Percentiles rank a stretch among this genome's conserved stretches.
These are phyloP conservation scores for Cephus cinctus DNA, from an alignment of 1,140 invertebrate genomes.

Conservation along the genomic window DNA sequence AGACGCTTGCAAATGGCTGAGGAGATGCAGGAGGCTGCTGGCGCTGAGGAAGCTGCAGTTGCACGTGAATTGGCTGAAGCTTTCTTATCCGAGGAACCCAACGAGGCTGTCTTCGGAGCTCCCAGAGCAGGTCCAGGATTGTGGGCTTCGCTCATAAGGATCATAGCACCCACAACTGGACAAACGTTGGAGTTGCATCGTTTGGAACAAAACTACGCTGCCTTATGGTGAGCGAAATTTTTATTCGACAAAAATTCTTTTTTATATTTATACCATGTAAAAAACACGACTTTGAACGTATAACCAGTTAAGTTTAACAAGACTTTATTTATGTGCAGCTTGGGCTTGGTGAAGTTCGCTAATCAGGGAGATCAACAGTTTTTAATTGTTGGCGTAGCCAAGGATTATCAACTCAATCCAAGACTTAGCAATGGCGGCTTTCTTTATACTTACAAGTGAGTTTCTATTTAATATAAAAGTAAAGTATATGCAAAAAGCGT, in stretches of 20 bases:
- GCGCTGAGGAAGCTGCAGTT: constrained; percentile 90
- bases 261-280: too few species aligned
- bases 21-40: constrained; percentile 97
- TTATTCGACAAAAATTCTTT: constrained; percentile 24
- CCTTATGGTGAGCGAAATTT: constrained; percentile 70
- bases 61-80: constrained; percentile 97
- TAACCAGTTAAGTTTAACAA: too few species aligned
- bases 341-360: constrained; percentile 72
- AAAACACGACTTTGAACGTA: too few species aligned
- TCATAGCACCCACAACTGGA: constrained; percentile 85
- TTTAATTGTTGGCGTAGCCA: constrained; percentile 85
- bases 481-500: constrained; percentile 1
- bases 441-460: constrained; percentile 84
- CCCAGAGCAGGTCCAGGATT: constrained; percentile 94
- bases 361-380: constrained; percentile 72
- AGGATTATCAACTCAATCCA: constrained; percentile 88
- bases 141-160: constrained; percentile 94
- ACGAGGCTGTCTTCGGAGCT: constrained; percentile 91
- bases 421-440: constrained; percentile 76
- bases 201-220: constrained; percentile 96
- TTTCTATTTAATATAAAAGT: constrained; percentile 17
- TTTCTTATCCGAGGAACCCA: constrained; percentile 92
- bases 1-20: constrained; percentile 82
- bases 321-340: constrained; percentile 59
- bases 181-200: constrained; percentile 78